A percentile compares a stretch with the other conserved stretches of the same genome.
These are phyloP conservation scores for Athetis lepigone DNA, from an alignment of 2,888 invertebrate genomes.

Conservation along the genomic window DNA sequence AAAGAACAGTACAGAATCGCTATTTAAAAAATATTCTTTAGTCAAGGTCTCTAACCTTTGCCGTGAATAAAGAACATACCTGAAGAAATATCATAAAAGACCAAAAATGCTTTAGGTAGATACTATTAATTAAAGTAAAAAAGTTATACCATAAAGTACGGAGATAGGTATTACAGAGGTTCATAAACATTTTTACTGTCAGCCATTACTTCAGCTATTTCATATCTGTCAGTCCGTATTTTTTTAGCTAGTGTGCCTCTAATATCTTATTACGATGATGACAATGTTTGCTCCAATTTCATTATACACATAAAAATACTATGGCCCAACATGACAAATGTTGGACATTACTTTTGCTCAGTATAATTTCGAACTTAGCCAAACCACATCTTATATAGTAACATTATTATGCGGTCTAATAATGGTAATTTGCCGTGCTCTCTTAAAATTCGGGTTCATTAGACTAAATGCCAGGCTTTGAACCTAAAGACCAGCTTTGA, in stretches of 20 bases:
- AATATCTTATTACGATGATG: constrained; percentile 29
- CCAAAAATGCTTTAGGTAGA: background rate
- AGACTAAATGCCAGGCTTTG: background rate
- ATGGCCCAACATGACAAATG: constrained; percentile 8
- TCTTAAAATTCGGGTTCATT: constrained; percentile 2
- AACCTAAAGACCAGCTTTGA: constrained; percentile 23
- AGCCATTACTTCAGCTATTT: constrained; percentile 48
- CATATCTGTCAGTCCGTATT: constrained; percentile 38
- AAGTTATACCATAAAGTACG: constrained; percentile 43
- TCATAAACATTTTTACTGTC: constrained; percentile 55
- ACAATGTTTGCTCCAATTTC: constrained; percentile 26
- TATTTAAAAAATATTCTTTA: background rate
- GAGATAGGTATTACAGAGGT: constrained; percentile 17
- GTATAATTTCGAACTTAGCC: background rate
- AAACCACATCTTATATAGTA: background rate
- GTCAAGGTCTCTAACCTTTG: background rate
- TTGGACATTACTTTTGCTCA: background rate
- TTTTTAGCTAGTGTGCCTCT: constrained; percentile 30
- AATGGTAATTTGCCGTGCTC: background rate
- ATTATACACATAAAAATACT: constrained; percentile 27
- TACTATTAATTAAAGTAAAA: constrained; percentile 34
- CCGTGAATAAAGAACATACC: background rate
- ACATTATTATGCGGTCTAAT: background rate
- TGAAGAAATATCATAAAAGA: constrained; percentile 8
- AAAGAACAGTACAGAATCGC: background rate